Conservation (phyloP, 1,140 invertebrate species). For the Belonocnema kinseyi region DNA sequence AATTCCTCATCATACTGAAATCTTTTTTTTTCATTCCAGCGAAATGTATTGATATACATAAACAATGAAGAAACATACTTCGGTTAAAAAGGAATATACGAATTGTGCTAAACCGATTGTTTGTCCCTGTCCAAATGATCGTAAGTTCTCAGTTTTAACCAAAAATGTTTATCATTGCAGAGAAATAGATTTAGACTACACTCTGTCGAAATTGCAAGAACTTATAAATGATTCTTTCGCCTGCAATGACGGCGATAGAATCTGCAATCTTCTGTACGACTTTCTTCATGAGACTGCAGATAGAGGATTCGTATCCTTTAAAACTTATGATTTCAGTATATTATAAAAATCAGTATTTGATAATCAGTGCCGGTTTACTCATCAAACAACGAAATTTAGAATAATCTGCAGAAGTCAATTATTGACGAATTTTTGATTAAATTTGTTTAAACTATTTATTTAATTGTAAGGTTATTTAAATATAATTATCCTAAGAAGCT, state of each 20-base stretch:
- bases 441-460: background rate
- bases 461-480: no score
- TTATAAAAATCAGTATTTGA: no score
- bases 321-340: background rate
- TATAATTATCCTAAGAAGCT: no score
- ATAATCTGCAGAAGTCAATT: no score
- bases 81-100: no score
- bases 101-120: no score
- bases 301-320: constrained; percentile 65
- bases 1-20: no score
- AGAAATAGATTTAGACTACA: constrained; percentile 33
- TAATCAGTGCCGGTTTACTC: no score
- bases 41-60: no score
- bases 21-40: no score
- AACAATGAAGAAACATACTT: no score
- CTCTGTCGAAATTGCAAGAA: constrained; percentile 50
- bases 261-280: constrained; percentile 50
- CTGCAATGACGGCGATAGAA: constrained; percentile 41
- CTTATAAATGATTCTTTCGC: constrained; percentile 56
- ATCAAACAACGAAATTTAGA: background rate
- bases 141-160: background rate
- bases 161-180: background rate
- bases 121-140: background rate
- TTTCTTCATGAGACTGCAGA: constrained; percentile 44
- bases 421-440: no score